A percentile compares a stretch with the other conserved stretches of the same genome.
Conservation (phyloP, 2,888 invertebrate genomes). For the Dasysyrphus albostriatus region DNA sequence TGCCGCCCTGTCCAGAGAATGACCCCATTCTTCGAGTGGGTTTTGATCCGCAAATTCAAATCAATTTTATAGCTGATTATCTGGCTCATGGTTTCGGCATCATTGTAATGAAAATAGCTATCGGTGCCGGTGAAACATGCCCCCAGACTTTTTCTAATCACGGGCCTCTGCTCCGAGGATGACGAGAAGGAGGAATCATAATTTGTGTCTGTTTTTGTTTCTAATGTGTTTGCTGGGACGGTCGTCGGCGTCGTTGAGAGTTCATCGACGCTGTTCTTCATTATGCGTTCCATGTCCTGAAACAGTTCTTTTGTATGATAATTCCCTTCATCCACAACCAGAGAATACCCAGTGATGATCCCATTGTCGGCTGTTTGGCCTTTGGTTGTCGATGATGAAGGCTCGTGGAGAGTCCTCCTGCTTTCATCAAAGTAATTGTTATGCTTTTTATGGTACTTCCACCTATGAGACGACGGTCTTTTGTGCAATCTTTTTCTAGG, state of each 20-base stretch:
- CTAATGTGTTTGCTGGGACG: conserved; percentile 50
- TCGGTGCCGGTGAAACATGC: conserved; percentile 93
- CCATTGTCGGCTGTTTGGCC: conserved; percentile 57
- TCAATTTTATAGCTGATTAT: conserved; percentile 93
- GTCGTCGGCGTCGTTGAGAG: conserved; percentile 68
- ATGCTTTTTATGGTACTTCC: conserved; percentile 67
- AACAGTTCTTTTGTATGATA: conserved; percentile 82
- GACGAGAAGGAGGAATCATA: conserved; percentile 58
- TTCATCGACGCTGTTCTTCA: conserved; percentile 81
- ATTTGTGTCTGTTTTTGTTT: conserved; percentile 47
- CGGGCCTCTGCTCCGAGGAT: conserved; percentile 59
- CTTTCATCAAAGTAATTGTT: conserved; percentile 57
- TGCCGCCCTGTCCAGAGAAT: conserved; percentile 93
- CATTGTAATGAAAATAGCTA: conserved; percentile 94
- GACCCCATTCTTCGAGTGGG: conserved; percentile 89
- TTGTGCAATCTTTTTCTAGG: conserved; percentile 65
- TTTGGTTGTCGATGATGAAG: conserved; percentile 41
- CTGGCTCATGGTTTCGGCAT: conserved; percentile 93
- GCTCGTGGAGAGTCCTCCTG: conserved; percentile 53
- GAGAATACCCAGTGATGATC: conserved; percentile 58
- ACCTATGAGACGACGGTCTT: conserved; percentile 63
- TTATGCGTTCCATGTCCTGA: conserved; percentile 83
- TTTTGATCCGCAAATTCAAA: conserved; percentile 94
- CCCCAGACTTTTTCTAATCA: conserved; percentile 81
- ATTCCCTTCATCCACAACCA: conserved; percentile 77